Percentiles rank a stretch among this genome's conserved stretches.
These are phyloP conservation scores for Chlorops oryzae DNA, from an alignment of 1,140 invertebrate species.

Conservation along the genomic window DNA sequence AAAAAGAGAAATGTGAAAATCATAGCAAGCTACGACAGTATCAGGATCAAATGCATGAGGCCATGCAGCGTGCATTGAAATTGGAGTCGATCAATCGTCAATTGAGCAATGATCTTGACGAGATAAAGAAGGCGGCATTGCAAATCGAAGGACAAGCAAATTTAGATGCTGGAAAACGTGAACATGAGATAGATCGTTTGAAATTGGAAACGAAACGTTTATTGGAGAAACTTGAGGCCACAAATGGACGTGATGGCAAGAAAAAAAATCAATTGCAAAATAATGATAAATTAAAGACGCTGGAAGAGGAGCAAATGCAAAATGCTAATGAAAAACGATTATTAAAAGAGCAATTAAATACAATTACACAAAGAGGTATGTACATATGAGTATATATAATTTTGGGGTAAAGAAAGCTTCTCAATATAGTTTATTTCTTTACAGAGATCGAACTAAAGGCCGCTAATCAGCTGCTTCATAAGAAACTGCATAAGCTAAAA, in stretches of 20 bases:
- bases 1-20: slow-evolving; percentile 52
- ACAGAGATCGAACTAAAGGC: slow-evolving; percentile 13
- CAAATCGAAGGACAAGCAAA: slow-evolving; percentile 55
- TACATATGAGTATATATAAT: background rate
- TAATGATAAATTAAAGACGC: background rate
- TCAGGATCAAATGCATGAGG: slow-evolving; percentile 59
- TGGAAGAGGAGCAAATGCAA: background rate
- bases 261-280: background rate
- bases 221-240: slow-evolving; percentile 10
- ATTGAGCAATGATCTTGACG: slow-evolving; percentile 56
- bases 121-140: slow-evolving; percentile 57
- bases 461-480: slow-evolving; percentile 24
- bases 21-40: slow-evolving; percentile 55
- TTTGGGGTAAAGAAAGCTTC: background rate
- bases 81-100: slow-evolving; percentile 57
- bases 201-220: too few relatives aligned
- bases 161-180: slow-evolving; percentile 34
- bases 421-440: slow-evolving; percentile 1
- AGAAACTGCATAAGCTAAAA: slow-evolving; percentile 27
- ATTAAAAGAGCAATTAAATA: slow-evolving; percentile 30
- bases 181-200: slow-evolving; percentile 22
- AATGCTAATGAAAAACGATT: slow-evolving; percentile 24
- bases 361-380: slow-evolving; percentile 23
- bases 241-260: background rate
- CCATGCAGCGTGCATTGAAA: slow-evolving; percentile 57